Evolutionary conservation across 1,140 invertebrate species (phyloP), one percentile per base, ranked within the genome.

Genomic region (Nymphalis io): DNA sequence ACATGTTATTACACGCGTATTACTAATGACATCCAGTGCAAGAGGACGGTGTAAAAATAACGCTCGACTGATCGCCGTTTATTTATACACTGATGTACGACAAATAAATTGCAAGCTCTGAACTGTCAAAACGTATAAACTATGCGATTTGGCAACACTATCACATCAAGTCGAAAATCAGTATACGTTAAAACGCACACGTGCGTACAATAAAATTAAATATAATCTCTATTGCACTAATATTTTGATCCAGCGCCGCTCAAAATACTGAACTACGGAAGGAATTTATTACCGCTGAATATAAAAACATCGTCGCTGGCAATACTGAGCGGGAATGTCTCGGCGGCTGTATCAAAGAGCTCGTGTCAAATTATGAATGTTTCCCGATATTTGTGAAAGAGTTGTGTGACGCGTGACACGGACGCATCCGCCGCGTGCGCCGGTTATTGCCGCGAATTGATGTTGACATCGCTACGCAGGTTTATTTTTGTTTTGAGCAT

Each of bases 341-440:
- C 72, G 72, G 73, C 74, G 60, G 78, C 63, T 71, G 69, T 79
- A 85, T 89, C 82, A 88, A 88, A 89, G 85, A 74, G 76, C 60
- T 75, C 71, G 73, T 75, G 82, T 87, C 84, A 82, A 84, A 83
- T 89, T 87, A 88, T 84, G 82, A 86, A 84, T 82, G 85, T 83
- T 80, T 85, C 82, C 82, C 80, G 80, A 83, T 82, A 82, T 83
- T 88, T 85, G 86, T 84, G 85, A 85, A 80, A 74, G 85, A 87
- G 81, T 85, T 81, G 80, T 84, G 80, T 79, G 85, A 86, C 85
- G 76, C 67, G 62, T 79, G 88, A 88, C 88, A 84, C 23, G 82
- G 53, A 23, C 74, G 83, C 83, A 84, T 86, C 86, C 84, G 85
- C 79, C 75, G 68, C 75, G 65, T 58, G 60, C 67, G 63, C 69